These are phyloP conservation scores for Hormiphora californensis DNA, from an alignment of 37 sponge, comb jelly and placozoan species.

Conservation along the genomic window DNA sequence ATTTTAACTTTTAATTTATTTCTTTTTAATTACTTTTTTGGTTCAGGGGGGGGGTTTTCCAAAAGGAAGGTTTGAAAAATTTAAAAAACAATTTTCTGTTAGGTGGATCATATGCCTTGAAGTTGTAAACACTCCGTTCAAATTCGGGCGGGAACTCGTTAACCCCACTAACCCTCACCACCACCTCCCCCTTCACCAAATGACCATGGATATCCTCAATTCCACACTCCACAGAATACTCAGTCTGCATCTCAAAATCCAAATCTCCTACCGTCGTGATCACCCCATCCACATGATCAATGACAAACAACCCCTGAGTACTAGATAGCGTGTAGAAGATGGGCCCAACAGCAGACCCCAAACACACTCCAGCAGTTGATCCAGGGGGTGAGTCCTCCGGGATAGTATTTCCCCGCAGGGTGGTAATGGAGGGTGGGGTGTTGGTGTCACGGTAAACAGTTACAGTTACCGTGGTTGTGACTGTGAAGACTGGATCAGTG, in stretches of 20 bases:
- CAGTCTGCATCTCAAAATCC: neutral
- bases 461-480: too few species aligned
- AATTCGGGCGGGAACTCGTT: slow-evolving; percentile 15
- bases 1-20: too few species aligned
- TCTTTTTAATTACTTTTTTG: too few species aligned
- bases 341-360: neutral
- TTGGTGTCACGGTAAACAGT: too few species aligned
- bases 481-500: too few species aligned
- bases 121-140: neutral
- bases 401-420: too few species aligned
- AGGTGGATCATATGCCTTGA: neutral
- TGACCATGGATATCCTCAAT: neutral
- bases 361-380: slow-evolving; percentile 3
- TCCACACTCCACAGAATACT: neutral
- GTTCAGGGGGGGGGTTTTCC: too few species aligned
- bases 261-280: neutral
- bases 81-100: too few species aligned
- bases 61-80: too few species aligned
- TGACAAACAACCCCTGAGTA: neutral
- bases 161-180: neutral
- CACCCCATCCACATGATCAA: neutral
- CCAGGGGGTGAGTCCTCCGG: too few species aligned
- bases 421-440: too few species aligned
- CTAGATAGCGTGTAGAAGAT: neutral
- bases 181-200: neutral